Evolutionary conservation across 2,888 invertebrate species (phyloP), one percentile per base, ranked within the genome.

Genomic region (Campopleginae sp.): DNA sequence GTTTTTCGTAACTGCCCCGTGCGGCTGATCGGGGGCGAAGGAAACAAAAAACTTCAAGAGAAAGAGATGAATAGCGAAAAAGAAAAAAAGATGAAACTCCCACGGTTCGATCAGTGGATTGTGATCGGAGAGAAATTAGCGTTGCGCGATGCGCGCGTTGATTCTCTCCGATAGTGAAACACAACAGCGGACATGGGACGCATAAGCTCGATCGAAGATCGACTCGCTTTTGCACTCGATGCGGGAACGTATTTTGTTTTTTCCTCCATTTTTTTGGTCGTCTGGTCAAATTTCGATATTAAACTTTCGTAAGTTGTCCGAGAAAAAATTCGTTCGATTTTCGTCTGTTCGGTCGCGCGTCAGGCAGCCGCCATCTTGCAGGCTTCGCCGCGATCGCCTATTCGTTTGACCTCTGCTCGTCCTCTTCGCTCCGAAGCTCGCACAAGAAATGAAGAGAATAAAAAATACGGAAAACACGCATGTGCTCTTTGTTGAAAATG

Each of bases 71-170:
- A 58, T 27, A 27, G 58, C 3, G 8, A 58, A 17, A 58, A 27
- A 83, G 84, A 44, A 80, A 82, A 80, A 77, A 84, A 84, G 63
- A 82, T 84, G 84, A 86, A 90, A 92, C 92, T 93, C 93, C 93
- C 93, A 93, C 93, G 93, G 91, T 91, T 90, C 87, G 90, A 89
- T 87, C 86, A 88, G 87, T 90, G 89, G 87, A 89, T 90, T 90
- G 91, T 92, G 90, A 93, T 93, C 93, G 93, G 93, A 93, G 93
- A 93, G 92, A 92, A 93, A 93, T 93, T 93, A 93, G 92, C 90
- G 92, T 93, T 93, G 93, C 93, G 93, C 93, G 93, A 93, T 93
- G 93, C 92, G 93, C 92, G 93, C 93, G 92, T 92, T 92, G 93
- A 93, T 93, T 92, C 91, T 89, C 82, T 68, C 86, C 90, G 92